Evolutionary conservation across 2,113 vertebrate species (phyloP).

Genomic region (Cheilinus undulatus): DNA sequence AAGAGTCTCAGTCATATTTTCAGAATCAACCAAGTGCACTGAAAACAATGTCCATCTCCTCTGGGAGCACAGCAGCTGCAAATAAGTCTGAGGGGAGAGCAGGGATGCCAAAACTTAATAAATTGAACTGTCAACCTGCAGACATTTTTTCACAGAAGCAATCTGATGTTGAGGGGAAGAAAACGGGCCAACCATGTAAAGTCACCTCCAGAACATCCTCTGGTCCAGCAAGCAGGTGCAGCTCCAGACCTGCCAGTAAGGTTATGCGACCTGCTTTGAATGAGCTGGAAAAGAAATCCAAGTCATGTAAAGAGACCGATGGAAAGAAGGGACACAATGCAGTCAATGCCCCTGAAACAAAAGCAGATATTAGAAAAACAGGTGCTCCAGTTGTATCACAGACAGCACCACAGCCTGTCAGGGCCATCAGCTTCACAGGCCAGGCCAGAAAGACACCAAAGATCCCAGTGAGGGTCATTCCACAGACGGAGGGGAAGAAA

Average conservation of each 20-base stretch:
- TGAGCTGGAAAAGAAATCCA: conserved; percentile 15
- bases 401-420: conserved; percentile 39
- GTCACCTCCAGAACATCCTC: neutral
- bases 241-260: neutral
- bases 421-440: conserved; percentile 11
- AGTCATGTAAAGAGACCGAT: neutral
- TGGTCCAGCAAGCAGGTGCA: neutral
- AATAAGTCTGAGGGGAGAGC: neutral
- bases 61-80: conserved; percentile 4
- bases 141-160: neutral
- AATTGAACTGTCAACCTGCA: neutral
- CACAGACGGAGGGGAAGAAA: conserved; percentile 63
- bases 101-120: neutral
- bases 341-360: neutral
- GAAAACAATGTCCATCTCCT: neutral
- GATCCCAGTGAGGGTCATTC: conserved; percentile 7
- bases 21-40: conserved; percentile 1
- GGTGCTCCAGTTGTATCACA: conserved; percentile 17
- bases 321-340: neutral
- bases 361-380: neutral
- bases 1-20: neutral
- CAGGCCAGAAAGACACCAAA: conserved; percentile 48
- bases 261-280: neutral
- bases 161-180: neutral
- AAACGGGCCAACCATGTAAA: neutral